These are phyloP conservation scores for Linyphia triangularis DNA, from an alignment of 2,888 invertebrate genomes.

Conservation along the genomic window DNA sequence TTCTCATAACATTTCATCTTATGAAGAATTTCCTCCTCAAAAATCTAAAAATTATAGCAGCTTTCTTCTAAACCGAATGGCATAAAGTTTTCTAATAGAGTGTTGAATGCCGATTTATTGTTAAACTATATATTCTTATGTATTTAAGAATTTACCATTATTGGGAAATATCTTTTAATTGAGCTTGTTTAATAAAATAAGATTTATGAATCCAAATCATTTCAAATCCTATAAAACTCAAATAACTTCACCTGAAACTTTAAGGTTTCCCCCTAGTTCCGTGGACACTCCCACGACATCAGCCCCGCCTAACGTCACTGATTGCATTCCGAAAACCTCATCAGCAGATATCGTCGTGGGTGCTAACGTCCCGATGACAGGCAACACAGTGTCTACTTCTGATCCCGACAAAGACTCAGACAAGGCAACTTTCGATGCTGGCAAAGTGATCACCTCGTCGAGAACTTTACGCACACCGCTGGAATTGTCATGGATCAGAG, in stretches of 20 bases:
- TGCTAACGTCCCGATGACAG: conserved; percentile 39
- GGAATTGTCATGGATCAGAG: conserved; percentile 70
- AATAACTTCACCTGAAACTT: conserved; percentile 74
- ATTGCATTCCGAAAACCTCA: background rate
- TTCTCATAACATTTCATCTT: too few species aligned
- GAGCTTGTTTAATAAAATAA: too few species aligned
- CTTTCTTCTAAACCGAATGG: too few species aligned
- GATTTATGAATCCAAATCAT: too few species aligned
- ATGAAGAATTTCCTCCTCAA: too few species aligned
- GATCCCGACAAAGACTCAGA: conserved; percentile 6
- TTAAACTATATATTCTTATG: too few species aligned
- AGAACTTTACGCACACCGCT: conserved; percentile 68
- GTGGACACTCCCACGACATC: conserved; percentile 30
- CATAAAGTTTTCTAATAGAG: too few species aligned
- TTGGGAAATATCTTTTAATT: too few species aligned
- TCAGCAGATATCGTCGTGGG: background rate
- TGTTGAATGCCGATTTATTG: too few species aligned
- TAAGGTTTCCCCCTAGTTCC: conserved; percentile 73
- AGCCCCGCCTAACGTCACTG: conserved; percentile 22
- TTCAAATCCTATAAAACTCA: background rate
- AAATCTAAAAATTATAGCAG: too few species aligned
- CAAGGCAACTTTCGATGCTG: conserved; percentile 50
- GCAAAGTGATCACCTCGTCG: conserved; percentile 30
- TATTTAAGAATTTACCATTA: too few species aligned
- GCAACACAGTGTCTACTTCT: conserved; percentile 57